These are phyloP conservation scores for Eublepharis macularius DNA, from an alignment of 2,113 vertebrate genomes.

Conservation along the genomic window DNA sequence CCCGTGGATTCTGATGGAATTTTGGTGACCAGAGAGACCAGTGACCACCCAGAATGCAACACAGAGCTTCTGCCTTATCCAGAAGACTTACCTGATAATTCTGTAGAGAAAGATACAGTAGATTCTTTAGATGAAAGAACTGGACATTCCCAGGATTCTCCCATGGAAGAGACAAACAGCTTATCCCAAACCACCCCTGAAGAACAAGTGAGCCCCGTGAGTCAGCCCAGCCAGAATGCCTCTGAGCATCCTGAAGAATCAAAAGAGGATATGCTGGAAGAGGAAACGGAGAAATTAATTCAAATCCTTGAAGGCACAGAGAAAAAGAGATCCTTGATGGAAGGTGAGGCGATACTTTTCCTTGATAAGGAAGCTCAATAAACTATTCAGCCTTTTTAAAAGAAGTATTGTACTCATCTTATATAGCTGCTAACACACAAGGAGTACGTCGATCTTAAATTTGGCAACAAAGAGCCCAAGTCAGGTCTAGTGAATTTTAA, in stretches of 20 bases:
- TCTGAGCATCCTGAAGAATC: background rate
- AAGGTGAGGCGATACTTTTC: constrained; percentile 66
- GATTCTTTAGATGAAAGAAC: background rate
- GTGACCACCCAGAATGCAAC: background rate
- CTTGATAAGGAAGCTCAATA: background rate
- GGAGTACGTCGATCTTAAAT: background rate
- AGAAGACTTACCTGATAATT: background rate
- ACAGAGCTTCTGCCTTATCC: background rate
- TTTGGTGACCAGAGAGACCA: background rate
- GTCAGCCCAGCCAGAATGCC: background rate
- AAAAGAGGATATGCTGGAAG: background rate
- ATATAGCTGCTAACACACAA: background rate
- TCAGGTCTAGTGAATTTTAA: background rate
- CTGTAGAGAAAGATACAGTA: background rate
- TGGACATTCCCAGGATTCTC: background rate
- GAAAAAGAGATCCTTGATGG: constrained; percentile 35
- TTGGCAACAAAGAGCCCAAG: background rate
- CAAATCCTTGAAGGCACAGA: background rate
- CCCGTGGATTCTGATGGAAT: background rate
- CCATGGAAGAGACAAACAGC: background rate
- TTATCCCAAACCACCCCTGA: background rate
- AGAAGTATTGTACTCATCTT: background rate
- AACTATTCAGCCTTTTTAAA: background rate
- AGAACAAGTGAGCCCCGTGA: background rate
- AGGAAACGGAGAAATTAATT: rapidly evolving